Conservation (phyloP, 2,113 vertebrate species). For the Pachyramphus minor region DNA sequence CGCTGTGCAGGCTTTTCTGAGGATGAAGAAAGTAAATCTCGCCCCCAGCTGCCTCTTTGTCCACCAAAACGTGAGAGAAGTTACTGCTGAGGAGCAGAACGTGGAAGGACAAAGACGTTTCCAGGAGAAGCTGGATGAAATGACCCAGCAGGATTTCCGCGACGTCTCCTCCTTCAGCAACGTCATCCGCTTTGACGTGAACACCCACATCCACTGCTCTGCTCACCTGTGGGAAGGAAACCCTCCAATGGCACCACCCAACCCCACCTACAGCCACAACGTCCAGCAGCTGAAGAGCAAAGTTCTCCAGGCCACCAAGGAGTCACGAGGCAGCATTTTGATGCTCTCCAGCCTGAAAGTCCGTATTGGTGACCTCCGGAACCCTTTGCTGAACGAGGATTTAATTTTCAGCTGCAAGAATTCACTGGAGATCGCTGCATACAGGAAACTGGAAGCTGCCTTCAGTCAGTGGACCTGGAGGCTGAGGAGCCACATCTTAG, state of each 20-base stretch:
- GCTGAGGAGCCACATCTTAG: constrained; percentile 55
- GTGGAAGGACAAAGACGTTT: constrained; percentile 52
- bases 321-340: neutral
- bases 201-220: constrained; percentile 68
- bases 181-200: constrained; percentile 59
- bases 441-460: constrained; percentile 45
- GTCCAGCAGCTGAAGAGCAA: constrained; percentile 60
- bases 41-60: constrained; percentile 72
- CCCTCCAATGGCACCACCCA: constrained; percentile 70
- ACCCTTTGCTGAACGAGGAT: constrained; percentile 60
- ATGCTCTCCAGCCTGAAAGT: constrained; percentile 39
- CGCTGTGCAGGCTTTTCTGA: constrained; percentile 67
- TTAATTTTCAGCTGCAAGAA: constrained; percentile 74
- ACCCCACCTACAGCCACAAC: constrained; percentile 66
- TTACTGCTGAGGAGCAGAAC: constrained; percentile 65
- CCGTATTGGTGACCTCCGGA: constrained; percentile 50
- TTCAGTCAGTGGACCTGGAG: constrained; percentile 60
- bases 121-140: constrained; percentile 65
- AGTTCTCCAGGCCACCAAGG: constrained; percentile 35
- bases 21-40: constrained; percentile 70
- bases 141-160: constrained; percentile 56
- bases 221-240: constrained; percentile 69
- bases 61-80: constrained; percentile 69
- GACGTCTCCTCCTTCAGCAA: constrained; percentile 48
- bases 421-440: constrained; percentile 52